Percentiles rank a stretch among this genome's conserved stretches.
These are phyloP conservation scores for Gouania willdenowi DNA, from an alignment of 2,797 vertebrate genomes.

Conservation along the genomic window DNA sequence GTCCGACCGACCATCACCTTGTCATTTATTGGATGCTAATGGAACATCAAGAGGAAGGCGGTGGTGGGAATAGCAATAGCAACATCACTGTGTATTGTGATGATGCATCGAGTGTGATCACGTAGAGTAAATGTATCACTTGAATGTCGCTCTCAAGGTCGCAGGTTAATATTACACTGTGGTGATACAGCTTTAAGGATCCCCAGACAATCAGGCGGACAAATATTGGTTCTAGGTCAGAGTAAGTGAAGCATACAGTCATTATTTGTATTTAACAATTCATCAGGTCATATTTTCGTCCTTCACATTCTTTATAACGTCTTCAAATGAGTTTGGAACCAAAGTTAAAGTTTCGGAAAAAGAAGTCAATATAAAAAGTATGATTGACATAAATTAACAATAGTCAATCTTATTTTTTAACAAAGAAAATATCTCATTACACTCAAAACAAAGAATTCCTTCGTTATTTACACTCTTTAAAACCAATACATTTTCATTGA, in stretches of 20 bases:
- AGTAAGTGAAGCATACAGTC: not conserved
- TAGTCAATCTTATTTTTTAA: too few species aligned
- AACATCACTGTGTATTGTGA: constrained; percentile 28
- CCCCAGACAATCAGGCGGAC: not conserved
- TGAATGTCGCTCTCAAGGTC: constrained; percentile 5
- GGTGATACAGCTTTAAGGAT: not conserved
- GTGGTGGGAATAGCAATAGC: constrained; percentile 6
- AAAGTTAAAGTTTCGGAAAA: too few species aligned
- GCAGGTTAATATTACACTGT: constrained; percentile 3
- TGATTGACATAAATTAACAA: too few species aligned
- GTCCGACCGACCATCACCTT: constrained; percentile 29
- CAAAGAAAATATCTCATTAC: too few species aligned
- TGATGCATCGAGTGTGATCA: constrained; percentile 20
- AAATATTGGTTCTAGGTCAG: constrained; percentile 1
- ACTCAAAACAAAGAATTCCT: too few species aligned
- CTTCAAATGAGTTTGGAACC: too few species aligned
- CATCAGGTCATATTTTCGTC: constrained; percentile 2
- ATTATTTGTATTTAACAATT: not conserved
- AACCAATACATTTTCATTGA: too few species aligned
- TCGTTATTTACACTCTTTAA: too few species aligned
- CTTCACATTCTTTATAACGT: too few species aligned
- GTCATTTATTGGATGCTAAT: constrained; percentile 45
- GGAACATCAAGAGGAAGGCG: constrained; percentile 26
- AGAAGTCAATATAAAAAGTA: too few species aligned
- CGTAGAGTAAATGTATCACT: not conserved